Conservation (phyloP, 2,113 vertebrate genomes). For the Scatophagus argus region DNA sequence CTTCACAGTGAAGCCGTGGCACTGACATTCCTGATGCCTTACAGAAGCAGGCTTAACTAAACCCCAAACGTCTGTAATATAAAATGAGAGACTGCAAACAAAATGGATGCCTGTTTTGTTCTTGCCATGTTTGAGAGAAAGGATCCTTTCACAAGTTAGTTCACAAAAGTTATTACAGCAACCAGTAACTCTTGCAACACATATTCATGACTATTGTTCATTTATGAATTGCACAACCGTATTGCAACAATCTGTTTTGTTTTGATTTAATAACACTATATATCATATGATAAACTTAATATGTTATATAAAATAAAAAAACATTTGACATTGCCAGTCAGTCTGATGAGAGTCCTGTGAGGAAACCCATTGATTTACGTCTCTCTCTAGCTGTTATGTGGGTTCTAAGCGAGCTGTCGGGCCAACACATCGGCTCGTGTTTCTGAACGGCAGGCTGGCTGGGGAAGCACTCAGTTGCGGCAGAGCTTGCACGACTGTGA, state of each 20-base stretch:
- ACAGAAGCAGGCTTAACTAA: not conserved
- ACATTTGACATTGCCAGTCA: not conserved
- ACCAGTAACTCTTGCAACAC: not conserved
- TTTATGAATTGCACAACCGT: no score
- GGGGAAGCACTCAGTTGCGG: not conserved
- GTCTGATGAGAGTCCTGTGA: not conserved
- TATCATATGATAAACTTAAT: no score
- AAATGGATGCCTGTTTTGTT: no score
- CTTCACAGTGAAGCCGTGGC: not conserved
- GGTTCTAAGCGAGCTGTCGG: no score
- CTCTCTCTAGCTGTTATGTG: not conserved
- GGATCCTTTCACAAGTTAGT: not conserved
- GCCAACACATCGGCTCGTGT: not conserved
- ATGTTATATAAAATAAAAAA: not conserved
- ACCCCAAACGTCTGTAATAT: no score
- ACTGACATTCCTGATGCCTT: not conserved
- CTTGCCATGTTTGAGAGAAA: not conserved
- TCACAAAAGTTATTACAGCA: not conserved
- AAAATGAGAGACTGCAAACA: not conserved
- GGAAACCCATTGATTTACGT: not conserved
- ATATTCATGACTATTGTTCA: not conserved
- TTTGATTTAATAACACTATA: no score
- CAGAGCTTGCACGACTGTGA: not conserved
- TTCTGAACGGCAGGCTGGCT: no score
- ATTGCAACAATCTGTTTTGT: no score